These are phyloP conservation scores for Bombus waltoni DNA, from an alignment of 1,140 invertebrate species.

Conservation along the genomic window DNA sequence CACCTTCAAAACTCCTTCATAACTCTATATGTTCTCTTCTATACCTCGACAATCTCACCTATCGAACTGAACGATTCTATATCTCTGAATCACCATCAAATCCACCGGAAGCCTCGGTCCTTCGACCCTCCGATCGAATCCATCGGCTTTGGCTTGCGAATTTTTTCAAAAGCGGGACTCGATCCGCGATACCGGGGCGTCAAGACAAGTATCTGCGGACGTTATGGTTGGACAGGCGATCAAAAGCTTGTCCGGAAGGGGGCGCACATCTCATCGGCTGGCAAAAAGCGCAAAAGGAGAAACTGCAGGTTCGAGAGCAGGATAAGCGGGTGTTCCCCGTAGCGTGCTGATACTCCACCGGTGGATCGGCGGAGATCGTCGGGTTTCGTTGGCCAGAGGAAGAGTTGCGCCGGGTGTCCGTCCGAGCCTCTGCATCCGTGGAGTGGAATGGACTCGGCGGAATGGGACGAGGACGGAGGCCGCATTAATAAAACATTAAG, in stretches of 20 bases:
- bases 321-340: constrained; percentile 56
- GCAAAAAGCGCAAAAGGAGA: constrained; percentile 53
- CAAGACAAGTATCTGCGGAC: constrained; percentile 60
- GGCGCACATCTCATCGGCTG: constrained; percentile 7
- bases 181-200: constrained; percentile 43
- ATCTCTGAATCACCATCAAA: no score
- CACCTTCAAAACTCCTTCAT: no score
- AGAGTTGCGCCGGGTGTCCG: constrained; percentile 34
- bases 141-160: background rate
- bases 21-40: no score
- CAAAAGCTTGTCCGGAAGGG: constrained; percentile 42
- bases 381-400: constrained; percentile 48
- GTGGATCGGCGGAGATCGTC: constrained; percentile 15
- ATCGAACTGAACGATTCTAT: no score
- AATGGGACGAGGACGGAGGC: constrained; percentile 68
- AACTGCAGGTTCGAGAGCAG: background rate
- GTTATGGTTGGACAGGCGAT: constrained; percentile 43
- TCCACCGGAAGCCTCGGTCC: no score
- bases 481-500: constrained; percentile 84
- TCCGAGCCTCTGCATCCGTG: background rate
- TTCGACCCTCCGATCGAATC: background rate
- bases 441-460: constrained; percentile 50
- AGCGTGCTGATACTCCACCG: constrained; percentile 47
- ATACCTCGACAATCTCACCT: no score
- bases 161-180: constrained; percentile 10